These are phyloP conservation scores for Rhysida immarginata DNA, from an alignment of 1,140 invertebrate species.

Conservation along the genomic window DNA sequence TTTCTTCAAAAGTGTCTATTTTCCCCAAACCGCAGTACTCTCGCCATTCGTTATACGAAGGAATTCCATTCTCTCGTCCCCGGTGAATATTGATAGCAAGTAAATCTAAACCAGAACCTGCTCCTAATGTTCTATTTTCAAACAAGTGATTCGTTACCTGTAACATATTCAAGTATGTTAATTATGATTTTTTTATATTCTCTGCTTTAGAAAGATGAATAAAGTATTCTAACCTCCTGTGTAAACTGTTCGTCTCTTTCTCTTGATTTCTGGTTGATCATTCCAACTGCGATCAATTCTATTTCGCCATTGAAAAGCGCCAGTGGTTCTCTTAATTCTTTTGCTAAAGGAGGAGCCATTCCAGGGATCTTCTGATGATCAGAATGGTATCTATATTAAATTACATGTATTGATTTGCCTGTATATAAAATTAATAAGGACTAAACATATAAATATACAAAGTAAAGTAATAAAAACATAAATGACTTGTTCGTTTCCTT, in stretches of 20 bases:
- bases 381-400: background rate
- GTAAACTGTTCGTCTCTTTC: constrained; percentile 2
- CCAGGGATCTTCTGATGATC: background rate
- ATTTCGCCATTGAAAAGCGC: constrained; percentile 1
- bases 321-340: background rate
- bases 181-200: too few species aligned
- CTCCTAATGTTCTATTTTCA: background rate
- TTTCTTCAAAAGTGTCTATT: too few species aligned
- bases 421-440: too few species aligned
- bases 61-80: too few species aligned
- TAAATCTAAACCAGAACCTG: background rate
- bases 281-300: background rate
- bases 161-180: too few species aligned
- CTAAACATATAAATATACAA: too few species aligned
- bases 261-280: background rate
- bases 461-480: too few species aligned
- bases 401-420: too few species aligned
- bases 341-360: background rate
- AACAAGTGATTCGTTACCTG: background rate
- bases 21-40: too few species aligned
- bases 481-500: too few species aligned
- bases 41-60: too few species aligned
- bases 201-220: too few species aligned
- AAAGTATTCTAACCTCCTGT: background rate
- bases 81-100: background rate